These are phyloP conservation scores for Penaeus vannamei DNA, from an alignment of 1,140 invertebrate species.

Conservation along the genomic window DNA sequence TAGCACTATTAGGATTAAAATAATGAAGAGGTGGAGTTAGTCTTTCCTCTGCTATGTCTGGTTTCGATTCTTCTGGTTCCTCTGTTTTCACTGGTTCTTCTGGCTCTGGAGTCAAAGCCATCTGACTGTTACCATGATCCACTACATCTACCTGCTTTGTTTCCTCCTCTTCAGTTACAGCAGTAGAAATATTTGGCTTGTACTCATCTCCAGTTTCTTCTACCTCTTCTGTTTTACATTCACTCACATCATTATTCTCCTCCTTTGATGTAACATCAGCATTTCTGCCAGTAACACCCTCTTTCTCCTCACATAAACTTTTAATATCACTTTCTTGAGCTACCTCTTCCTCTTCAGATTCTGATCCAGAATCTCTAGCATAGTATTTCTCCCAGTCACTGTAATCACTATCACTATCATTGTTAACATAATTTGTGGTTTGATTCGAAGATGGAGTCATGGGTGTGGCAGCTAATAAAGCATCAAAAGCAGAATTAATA, in stretches of 20 bases:
- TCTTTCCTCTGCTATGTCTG: no score
- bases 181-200: background rate
- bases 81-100: no score
- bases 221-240: background rate
- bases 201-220: constrained; percentile 1
- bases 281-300: constrained; percentile 33
- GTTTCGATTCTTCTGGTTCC: no score
- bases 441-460: constrained; percentile 25
- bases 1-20: no score
- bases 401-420: constrained; percentile 66
- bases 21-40: no score
- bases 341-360: constrained; percentile 47
- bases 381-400: constrained; percentile 68
- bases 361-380: constrained; percentile 56
- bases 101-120: no score
- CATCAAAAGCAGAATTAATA: constrained; percentile 68
- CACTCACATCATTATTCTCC: no score
- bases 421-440: constrained; percentile 62
- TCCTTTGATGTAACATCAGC: no score
- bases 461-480: constrained; percentile 63
- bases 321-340: constrained; percentile 65
- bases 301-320: constrained; percentile 59
- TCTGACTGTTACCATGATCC: no score
- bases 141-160: no score
- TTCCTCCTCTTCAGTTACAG: no score